Evolutionary conservation across 2,797 vertebrate species (phyloP).

Genomic region (Sebastes cheni): DNA sequence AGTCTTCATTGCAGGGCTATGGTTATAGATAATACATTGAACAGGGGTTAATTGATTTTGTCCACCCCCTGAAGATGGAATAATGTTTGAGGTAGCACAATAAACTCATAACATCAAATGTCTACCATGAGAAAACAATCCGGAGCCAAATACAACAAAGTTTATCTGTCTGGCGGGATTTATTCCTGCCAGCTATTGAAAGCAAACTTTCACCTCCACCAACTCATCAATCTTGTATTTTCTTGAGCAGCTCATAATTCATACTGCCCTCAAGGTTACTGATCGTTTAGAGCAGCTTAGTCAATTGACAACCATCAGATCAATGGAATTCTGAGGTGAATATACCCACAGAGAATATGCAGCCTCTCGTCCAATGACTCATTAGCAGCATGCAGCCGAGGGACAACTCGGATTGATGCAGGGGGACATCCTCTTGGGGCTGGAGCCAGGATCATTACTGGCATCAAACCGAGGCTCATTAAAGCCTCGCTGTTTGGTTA

Average conservation of each 20-base stretch:
- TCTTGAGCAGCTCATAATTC: background rate
- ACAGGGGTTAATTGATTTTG: background rate
- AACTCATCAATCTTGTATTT: slow-evolving; percentile 3
- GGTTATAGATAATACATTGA: background rate
- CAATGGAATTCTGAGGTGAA: slow-evolving; percentile 15
- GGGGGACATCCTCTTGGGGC: slow-evolving; percentile 11
- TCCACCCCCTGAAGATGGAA: background rate
- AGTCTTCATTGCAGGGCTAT: background rate
- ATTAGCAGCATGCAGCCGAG: slow-evolving; percentile 19
- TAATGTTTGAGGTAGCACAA: background rate
- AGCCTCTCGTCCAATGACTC: slow-evolving; percentile 23
- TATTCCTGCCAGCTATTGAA: background rate
- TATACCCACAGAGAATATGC: slow-evolving; percentile 24
- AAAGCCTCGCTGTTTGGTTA: slow-evolving; percentile 20
- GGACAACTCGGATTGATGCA: slow-evolving; percentile 40
- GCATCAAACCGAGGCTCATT: slow-evolving; percentile 49
- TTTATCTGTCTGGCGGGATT: background rate
- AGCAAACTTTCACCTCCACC: background rate
- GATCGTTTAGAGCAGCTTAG: slow-evolving; percentile 11
- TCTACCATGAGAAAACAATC: background rate
- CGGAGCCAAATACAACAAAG: background rate
- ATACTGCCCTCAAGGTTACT: background rate
- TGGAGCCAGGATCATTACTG: slow-evolving; percentile 35
- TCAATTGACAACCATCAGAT: slow-evolving; percentile 16
- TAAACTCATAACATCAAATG: background rate